phyloP scores from a whole-genome alignment of 2,797 vertebrate genomes.

The Antennarius maculatus region DNA sequence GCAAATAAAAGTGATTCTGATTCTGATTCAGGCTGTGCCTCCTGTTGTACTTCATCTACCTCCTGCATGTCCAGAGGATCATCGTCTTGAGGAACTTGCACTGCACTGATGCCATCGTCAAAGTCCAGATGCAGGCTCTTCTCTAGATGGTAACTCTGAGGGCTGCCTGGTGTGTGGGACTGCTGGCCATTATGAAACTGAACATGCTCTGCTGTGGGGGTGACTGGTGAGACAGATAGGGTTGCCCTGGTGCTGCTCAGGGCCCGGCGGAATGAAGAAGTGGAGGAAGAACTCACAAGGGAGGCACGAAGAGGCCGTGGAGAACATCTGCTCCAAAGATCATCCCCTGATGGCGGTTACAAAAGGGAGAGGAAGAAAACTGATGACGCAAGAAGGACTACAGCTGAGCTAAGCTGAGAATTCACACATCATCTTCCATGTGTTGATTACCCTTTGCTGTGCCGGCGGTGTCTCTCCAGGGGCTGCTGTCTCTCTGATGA shows the following conservation, averaged over 20 bases:
- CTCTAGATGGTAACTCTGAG: conserved; percentile 51
- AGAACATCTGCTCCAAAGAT: conserved; percentile 72
- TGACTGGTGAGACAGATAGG: conserved; percentile 81
- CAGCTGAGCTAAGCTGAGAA: not conserved
- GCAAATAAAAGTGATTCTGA: too few species aligned
- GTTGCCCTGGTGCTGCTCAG: conserved; percentile 66
- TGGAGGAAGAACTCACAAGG: conserved; percentile 81
- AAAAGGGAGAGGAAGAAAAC: conserved; percentile 1
- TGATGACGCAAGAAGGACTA: not conserved
- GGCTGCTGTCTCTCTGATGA: conserved; percentile 74
- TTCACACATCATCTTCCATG: not conserved
- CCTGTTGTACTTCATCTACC: conserved; percentile 75
- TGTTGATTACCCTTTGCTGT: conserved; percentile 53
- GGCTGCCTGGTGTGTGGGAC: conserved; percentile 44
- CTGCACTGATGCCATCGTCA: conserved; percentile 63
- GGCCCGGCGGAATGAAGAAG: conserved; percentile 78
- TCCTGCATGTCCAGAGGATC: conserved; percentile 88
- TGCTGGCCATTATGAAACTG: conserved; percentile 56
- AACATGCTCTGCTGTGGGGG: conserved; percentile 75
- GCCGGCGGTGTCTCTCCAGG: conserved; percentile 73
- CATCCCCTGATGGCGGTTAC: conserved; percentile 70
- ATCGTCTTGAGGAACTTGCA: conserved; percentile 77
- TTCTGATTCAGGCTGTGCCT: not conserved
- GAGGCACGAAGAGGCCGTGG: conserved; percentile 82
- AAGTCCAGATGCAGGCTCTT: conserved; percentile 73